A percentile compares a stretch with the other conserved stretches of the same genome.
Conservation (phyloP, 2,113 vertebrate species). For the Pantherophis guttatus region DNA sequence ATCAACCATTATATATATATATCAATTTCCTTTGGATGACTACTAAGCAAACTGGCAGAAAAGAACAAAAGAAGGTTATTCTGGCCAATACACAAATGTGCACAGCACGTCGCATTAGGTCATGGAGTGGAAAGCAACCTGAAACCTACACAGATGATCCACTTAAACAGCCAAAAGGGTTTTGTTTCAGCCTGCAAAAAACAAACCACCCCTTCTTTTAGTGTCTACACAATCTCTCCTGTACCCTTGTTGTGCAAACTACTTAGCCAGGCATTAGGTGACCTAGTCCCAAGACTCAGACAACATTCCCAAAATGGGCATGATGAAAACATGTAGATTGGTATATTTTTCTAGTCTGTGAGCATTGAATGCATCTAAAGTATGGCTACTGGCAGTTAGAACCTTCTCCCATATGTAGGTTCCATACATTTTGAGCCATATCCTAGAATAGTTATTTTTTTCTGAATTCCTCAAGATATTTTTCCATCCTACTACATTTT, state of each 20-base stretch:
- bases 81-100: not conserved
- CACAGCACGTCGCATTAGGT: not conserved
- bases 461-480: not conserved
- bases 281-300: not conserved
- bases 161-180: not conserved
- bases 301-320: not conserved
- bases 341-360: not conserved
- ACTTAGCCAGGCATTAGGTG: not conserved
- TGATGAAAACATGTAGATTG: not conserved
- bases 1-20: not conserved
- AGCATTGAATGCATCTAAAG: not conserved
- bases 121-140: not conserved
- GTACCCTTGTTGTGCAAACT: not conserved
- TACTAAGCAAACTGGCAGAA: not conserved
- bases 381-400: not conserved
- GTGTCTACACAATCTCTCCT: not conserved
- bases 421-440: not conserved
- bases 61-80: not conserved
- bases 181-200: not conserved
- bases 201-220: not conserved
- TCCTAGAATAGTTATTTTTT: not conserved
- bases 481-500: not conserved
- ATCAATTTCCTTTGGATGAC: not conserved
- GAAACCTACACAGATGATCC: not conserved
- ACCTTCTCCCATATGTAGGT: not conserved